phyloP scores from a whole-genome alignment of 1,140 invertebrate species.

The Anastrepha obliqua region DNA sequence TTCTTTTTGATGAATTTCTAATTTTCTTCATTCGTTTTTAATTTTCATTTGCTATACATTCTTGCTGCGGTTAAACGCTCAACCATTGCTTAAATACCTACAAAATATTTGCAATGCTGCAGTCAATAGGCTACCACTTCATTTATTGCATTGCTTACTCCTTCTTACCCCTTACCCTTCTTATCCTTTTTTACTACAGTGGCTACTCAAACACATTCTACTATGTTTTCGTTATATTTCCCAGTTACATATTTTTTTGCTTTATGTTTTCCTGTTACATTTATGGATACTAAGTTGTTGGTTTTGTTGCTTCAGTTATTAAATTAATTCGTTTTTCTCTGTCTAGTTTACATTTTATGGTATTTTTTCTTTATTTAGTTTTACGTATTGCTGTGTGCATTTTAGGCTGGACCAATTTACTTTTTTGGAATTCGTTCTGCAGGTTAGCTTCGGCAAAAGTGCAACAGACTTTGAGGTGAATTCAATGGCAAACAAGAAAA shows the following conservation, averaged over 20 bases:
- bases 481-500: no score
- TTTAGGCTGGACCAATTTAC: background rate
- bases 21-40: background rate
- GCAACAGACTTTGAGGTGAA: background rate
- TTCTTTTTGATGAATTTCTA: background rate
- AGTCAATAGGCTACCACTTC: constrained; percentile 64
- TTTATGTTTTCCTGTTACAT: background rate
- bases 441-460: background rate
- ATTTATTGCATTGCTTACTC: constrained; percentile 28
- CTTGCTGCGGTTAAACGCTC: constrained; percentile 43
- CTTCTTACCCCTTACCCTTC: constrained; percentile 3
- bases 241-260: background rate
- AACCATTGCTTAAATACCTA: constrained; percentile 74
- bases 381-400: background rate
- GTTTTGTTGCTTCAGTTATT: background rate
- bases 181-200: background rate
- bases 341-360: background rate
- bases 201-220: background rate
- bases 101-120: constrained; percentile 75
- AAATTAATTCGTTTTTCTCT: background rate
- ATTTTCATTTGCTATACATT: background rate
- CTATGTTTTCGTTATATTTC: background rate
- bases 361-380: background rate
- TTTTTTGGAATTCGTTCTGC: background rate
- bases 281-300: background rate